Base-by-base conservation (phyloP, 2,888 invertebrate genomes). In the Caradrina clavipalpis region DNA sequence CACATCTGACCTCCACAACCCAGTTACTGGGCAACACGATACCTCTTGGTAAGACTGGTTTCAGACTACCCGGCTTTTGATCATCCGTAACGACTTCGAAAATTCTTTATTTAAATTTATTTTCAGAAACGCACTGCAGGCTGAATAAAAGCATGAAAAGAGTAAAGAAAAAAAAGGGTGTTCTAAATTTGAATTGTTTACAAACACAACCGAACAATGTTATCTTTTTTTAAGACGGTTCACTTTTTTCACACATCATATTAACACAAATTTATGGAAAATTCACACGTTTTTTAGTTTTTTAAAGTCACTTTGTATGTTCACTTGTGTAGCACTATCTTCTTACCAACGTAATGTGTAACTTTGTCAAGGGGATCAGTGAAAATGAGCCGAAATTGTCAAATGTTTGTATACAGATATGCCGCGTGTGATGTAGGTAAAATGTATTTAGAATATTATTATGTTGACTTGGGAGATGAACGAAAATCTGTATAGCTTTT, bases 321-420 rank as follows among this genome's bases (percentile, higher is more conserved):
- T 50, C 55, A 58, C 26, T 21, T 35, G n/a, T 1, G 31, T 19
- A 65, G 26, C 66, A 69, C 66, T 69, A 67, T 76, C 63, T 63
- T 8, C 15, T 17, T 13, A 26, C 47, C 6, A 10, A 11, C 2
- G 21, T 47, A 42, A 66, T 76, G 80, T 78, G 73, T 80, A 57
- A 66, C 74, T 73, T 71, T 68, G 69, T 72, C 69, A 72, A 78
- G 69, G 53, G 47, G 60, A 74, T 65, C 62, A 56, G 50, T 50
- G 55, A 59, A 68, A 81, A 77, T 82, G 80, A 78, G 83, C 65
- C 83, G 63, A 82, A 83, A 80, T 78, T 85, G 75, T 75, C 54
- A 62, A 68, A 79, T 78, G 77, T 82, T 80, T 82, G 78, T 79
- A 55, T 31, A 80, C 66, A 72, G 69, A 77, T 72, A 81, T 2